A percentile compares a stretch with the other conserved stretches of the same genome.
Conservation (phyloP, 2,113 vertebrate genomes). For the Ciconia maguari region DNA sequence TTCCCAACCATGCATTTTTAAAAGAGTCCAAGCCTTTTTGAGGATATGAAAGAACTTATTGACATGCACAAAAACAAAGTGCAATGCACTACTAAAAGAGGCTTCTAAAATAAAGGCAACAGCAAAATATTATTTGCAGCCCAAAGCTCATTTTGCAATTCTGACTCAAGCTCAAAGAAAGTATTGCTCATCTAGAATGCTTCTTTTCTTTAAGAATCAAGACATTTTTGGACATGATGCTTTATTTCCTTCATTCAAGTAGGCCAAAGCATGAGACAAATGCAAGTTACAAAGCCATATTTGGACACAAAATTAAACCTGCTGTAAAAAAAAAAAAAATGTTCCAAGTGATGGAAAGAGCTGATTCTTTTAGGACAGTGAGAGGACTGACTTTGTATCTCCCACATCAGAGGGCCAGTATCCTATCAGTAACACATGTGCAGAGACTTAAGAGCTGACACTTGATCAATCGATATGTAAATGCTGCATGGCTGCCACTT, state of each 20-base stretch:
- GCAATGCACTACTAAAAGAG: neutral
- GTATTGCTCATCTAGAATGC: neutral
- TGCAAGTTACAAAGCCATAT: neutral
- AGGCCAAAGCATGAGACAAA: conserved; percentile 23
- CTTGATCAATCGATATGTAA: neutral
- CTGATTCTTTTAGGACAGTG: neutral
- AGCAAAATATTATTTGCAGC: neutral
- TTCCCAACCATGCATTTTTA: neutral
- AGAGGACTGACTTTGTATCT: neutral
- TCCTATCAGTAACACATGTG: neutral
- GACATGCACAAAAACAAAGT: neutral
- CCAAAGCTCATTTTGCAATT: neutral
- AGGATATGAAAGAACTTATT: neutral
- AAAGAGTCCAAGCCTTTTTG: neutral
- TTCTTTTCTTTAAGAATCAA: conserved; percentile 1
- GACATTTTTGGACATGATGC: neutral
- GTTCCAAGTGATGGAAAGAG: neutral
- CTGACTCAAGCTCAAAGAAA: neutral
- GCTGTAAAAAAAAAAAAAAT: neutral
- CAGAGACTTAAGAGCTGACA: neutral
- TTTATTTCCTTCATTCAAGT: conserved; percentile 15
- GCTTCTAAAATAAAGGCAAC: neutral
- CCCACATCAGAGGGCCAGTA: neutral
- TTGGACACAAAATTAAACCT: neutral
- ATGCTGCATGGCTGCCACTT: neutral